Conservation (phyloP, 2,888 invertebrate species). For the Dilophus febrilis region DNA sequence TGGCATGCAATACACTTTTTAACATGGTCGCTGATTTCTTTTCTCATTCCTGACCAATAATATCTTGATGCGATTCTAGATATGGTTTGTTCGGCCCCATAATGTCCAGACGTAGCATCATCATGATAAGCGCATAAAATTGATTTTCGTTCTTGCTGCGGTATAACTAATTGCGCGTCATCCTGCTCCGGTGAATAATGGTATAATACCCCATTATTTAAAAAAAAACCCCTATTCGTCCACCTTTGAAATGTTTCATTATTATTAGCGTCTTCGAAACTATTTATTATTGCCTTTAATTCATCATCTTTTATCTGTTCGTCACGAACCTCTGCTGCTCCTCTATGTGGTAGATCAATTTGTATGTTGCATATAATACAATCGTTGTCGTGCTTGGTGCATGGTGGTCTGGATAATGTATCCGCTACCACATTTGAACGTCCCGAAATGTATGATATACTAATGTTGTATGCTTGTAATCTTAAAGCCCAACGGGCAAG, state of each 20-base stretch:
- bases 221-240: constrained; percentile 13
- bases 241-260: constrained; percentile 7
- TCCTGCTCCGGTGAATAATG: constrained; percentile 6
- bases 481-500: constrained; percentile 27
- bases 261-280: not conserved
- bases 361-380: constrained; percentile 4
- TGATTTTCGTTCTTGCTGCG: constrained; percentile 7
- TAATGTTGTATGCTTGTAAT: constrained; percentile 22
- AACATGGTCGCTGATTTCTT: constrained; percentile 14
- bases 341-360: constrained; percentile 10
- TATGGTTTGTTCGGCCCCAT: constrained; percentile 13
- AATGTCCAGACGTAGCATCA: constrained; percentile 15
- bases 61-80: constrained; percentile 11
- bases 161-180: constrained; percentile 9
- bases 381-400: not conserved
- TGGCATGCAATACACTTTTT: constrained; percentile 17
- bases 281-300: not conserved
- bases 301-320: not conserved
- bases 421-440: constrained; percentile 24
- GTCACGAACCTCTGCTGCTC: constrained; percentile 7
- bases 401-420: constrained; percentile 17
- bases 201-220: constrained; percentile 13
- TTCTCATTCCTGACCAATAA: constrained; percentile 17
- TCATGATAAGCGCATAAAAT: constrained; percentile 8
- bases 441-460: constrained; percentile 22